phyloP scores from a whole-genome alignment of 1,140 invertebrate genomes.

The Drosophila tropicalis region DNA sequence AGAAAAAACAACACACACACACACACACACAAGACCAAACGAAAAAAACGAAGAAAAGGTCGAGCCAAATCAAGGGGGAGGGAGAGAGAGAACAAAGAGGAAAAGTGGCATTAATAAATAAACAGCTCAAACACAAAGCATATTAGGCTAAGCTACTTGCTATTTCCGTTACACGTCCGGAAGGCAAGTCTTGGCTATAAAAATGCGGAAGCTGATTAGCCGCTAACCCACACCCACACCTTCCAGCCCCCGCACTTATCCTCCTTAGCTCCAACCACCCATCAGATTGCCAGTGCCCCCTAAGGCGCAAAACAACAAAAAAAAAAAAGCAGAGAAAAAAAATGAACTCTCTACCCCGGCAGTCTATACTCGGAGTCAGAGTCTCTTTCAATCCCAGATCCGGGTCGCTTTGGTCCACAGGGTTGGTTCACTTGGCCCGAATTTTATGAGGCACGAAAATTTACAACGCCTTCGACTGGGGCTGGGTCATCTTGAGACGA shows the following conservation, averaged over 20 bases:
- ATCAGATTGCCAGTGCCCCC: background rate
- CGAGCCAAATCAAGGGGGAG: background rate
- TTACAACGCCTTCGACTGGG: slow-evolving; percentile 70
- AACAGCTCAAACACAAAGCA: slow-evolving; percentile 78
- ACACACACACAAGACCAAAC: slow-evolving; percentile 16
- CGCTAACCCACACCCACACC: slow-evolving; percentile 10
- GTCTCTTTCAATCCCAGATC: background rate
- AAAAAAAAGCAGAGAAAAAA: slow-evolving; percentile 12
- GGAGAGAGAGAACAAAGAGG: slow-evolving; percentile 36
- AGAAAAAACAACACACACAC: slow-evolving; percentile 30
- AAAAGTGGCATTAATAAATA: slow-evolving; percentile 79
- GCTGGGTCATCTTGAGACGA: slow-evolving; percentile 55
- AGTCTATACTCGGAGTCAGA: slow-evolving; percentile 11
- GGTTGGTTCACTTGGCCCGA: slow-evolving; percentile 52
- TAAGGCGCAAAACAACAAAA: background rate
- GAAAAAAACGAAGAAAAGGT: slow-evolving; percentile 20
- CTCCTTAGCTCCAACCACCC: background rate
- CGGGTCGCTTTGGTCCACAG: slow-evolving; percentile 2
- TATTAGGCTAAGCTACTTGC: slow-evolving; percentile 82
- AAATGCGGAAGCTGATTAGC: slow-evolving; percentile 80
- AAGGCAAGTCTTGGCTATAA: slow-evolving; percentile 57
- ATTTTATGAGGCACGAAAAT: slow-evolving; percentile 80
- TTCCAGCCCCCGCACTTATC: no score
- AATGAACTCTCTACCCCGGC: slow-evolving; percentile 47
- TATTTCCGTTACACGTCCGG: slow-evolving; percentile 76